Percentiles rank a stretch among this genome's conserved stretches.
These are phyloP conservation scores for Verasper variegatus DNA, from an alignment of 2,113 vertebrate species.

Conservation along the genomic window DNA sequence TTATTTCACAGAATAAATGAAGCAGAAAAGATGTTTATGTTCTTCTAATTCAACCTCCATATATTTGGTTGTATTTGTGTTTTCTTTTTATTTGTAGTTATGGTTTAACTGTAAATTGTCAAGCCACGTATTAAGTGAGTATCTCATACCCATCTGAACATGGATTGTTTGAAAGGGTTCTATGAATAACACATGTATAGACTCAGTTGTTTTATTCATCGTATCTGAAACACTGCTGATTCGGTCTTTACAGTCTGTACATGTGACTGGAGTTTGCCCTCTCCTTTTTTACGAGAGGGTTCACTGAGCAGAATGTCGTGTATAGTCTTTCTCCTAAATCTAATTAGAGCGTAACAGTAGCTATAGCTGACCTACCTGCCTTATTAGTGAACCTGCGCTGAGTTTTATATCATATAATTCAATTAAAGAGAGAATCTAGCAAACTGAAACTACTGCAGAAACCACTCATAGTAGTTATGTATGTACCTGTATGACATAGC, in stretches of 20 bases:
- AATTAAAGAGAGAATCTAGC: slow-evolving; percentile 37
- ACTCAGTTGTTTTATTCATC: not conserved
- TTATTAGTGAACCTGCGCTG: slow-evolving; percentile 40
- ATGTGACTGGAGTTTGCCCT: not conserved
- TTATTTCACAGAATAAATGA: too few species aligned
- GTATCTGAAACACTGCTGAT: not conserved
- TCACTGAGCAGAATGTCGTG: slow-evolving; percentile 7
- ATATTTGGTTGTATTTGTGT: too few species aligned
- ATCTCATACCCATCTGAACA: not conserved
- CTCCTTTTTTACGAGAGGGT: slow-evolving; percentile 22
- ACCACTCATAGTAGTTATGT: too few species aligned
- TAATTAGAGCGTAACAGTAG: slow-evolving; percentile 57
- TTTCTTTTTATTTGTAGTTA: too few species aligned
- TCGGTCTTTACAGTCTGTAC: not conserved
- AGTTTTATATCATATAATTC: slow-evolving; percentile 44
- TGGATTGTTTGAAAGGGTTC: not conserved
- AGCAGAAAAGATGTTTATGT: too few species aligned
- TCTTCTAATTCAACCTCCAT: too few species aligned
- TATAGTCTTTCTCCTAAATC: slow-evolving; percentile 42
- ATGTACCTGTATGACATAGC: not conserved
- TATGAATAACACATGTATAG: not conserved
- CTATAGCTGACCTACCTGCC: slow-evolving; percentile 33
- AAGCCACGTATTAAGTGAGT: too few species aligned
- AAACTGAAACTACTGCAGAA: not conserved
- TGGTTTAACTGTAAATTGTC: too few species aligned